These are phyloP conservation scores for Palythoa grandis DNA, from an alignment of 92 coral and sea anemone species.

Conservation along the genomic window DNA sequence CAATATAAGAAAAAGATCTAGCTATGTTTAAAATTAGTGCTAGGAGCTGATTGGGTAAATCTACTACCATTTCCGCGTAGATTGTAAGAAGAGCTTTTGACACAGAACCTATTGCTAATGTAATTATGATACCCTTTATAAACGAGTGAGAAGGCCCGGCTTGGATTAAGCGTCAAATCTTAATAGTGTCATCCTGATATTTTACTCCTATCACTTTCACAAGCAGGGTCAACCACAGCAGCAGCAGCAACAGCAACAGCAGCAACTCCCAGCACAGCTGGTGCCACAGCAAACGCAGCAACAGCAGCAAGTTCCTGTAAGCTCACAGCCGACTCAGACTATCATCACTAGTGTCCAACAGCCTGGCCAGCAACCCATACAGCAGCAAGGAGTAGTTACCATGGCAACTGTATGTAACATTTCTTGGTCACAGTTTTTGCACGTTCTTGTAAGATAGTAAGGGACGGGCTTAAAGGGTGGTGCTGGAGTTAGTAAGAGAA, in stretches of 20 bases:
- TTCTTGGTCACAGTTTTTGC: neutral
- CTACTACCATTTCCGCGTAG: too few species aligned
- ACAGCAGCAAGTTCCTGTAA: slow-evolving; percentile 67
- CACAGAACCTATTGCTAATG: too few species aligned
- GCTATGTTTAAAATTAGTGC: too few species aligned
- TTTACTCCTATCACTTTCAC: neutral
- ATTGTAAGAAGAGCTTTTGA: too few species aligned
- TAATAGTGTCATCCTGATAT: neutral
- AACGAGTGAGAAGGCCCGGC: neutral
- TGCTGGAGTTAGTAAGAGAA: neutral
- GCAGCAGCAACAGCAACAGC: slow-evolving; percentile 77
- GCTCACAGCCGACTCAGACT: slow-evolving; percentile 79
- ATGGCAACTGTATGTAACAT: slow-evolving; percentile 79
- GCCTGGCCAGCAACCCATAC: slow-evolving; percentile 69
- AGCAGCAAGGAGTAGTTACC: slow-evolving; percentile 73
- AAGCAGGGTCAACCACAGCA: slow-evolving; percentile 63
- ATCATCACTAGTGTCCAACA: slow-evolving; percentile 80
- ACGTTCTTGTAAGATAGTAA: neutral
- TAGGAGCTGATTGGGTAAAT: neutral
- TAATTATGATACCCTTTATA: too few species aligned
- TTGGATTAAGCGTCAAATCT: too few species aligned
- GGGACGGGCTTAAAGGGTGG: neutral
- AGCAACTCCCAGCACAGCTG: slow-evolving; percentile 81
- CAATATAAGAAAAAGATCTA: too few species aligned
- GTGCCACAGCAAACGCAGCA: slow-evolving; percentile 73